Evolutionary conservation across 2,797 vertebrate genomes (phyloP), one percentile per base, ranked within the genome.

Genomic region (Scolopax rusticola): DNA sequence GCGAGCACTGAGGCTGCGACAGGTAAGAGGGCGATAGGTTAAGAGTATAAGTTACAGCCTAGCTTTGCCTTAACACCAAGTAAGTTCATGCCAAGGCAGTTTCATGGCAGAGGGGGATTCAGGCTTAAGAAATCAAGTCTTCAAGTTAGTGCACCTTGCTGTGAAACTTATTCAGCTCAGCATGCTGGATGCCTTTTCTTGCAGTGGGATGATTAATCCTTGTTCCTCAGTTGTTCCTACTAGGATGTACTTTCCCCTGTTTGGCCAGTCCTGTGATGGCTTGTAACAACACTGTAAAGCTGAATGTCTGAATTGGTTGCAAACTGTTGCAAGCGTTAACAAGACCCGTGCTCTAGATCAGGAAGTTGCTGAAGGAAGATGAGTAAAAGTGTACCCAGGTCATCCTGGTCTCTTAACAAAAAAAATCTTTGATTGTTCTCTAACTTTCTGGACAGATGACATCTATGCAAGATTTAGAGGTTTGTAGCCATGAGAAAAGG

Each of bases 1-100:
- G 97, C 89, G 5, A 69, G 97, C 28, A 97, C 98, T 14, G 91
- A 97, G 95, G 97, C 98, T 41, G 97, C 98, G 81, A 99, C 98
- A 98, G 98, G 99, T 99, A 92, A 94, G 73, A 25, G n/a, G 8
- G 24, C 12, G 65, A 12, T 16, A 48, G n/a, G 10, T 9, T 50
- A 60, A 56, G 41, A 33, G 23, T 47, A 1, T 28, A 41, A 75
- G 27, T 40, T 64, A 60, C n/a, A 84, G 54, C 17, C 17, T 38
- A 69, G 13, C 24, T 89, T 43, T 84, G 54, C 40, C 54, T 86
- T 54, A 24, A 11, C 40, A 9, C 13, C 64, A 23, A 92, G 3
- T 51, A 53, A 63, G 11, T 57, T 25, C 40, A 36, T 19, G 36
- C 38, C 25, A 40, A n/a, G n/a, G 18, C 50, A 47, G 38, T 79